These are phyloP conservation scores for Hippolais icterina DNA, from an alignment of 2,113 vertebrate genomes.

Conservation along the genomic window DNA sequence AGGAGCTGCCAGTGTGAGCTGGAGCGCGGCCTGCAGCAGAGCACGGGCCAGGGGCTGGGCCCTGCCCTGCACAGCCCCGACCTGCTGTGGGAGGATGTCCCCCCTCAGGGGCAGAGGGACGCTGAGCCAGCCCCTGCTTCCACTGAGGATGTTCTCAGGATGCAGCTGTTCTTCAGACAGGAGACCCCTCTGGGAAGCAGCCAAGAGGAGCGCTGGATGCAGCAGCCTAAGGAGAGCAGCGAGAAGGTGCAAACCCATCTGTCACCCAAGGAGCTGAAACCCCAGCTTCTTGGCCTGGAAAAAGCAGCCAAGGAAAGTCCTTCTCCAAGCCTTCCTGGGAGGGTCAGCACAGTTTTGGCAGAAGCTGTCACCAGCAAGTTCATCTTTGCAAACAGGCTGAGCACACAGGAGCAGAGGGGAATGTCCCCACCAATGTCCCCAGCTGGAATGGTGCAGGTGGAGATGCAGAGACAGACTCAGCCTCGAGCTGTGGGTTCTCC, in stretches of 20 bases:
- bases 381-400: not conserved
- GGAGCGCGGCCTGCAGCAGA: not conserved
- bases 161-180: not conserved
- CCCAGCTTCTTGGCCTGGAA: not conserved
- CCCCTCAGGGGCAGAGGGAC: not conserved
- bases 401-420: not conserved
- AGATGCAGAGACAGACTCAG: not conserved
- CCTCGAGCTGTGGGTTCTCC: not conserved
- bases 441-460: not conserved
- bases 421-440: not conserved
- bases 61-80: not conserved
- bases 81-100: not conserved
- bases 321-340: not conserved
- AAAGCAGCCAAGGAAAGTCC: not conserved
- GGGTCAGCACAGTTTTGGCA: accelerated
- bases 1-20: conserved; percentile 8
- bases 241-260: not conserved
- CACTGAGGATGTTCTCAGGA: not conserved
- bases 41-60: accelerated
- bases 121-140: accelerated
- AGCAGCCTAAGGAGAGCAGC: not conserved
- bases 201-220: not conserved
- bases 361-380: not conserved
- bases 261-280: not conserved
- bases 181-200: not conserved